phyloP scores from a whole-genome alignment of 2,888 invertebrate genomes.

The Eilema griseolum region DNA sequence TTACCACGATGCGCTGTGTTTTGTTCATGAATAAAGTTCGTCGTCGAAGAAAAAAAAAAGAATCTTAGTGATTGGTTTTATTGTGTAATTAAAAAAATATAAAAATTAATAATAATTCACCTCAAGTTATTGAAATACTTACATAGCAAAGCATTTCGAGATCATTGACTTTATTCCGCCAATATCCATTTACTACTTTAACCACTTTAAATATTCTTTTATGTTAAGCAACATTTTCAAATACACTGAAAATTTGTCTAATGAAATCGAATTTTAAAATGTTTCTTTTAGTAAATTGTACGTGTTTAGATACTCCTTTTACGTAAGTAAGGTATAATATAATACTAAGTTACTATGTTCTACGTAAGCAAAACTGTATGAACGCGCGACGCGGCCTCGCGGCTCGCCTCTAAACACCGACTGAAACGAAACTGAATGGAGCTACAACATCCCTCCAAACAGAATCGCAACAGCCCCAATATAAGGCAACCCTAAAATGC shows the following conservation, averaged over 20 bases:
- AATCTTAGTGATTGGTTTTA: not conserved
- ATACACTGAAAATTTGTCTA: not conserved
- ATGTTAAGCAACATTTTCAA: not conserved
- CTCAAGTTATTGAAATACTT: conserved; percentile 56
- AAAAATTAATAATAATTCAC: not conserved
- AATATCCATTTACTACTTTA: conserved; percentile 43
- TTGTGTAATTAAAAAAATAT: not conserved
- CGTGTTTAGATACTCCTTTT: not conserved
- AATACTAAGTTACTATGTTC: conserved; percentile 34
- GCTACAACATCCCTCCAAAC: conserved; percentile 33
- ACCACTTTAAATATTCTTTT: conserved; percentile 31
- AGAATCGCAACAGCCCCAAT: conserved; percentile 37
- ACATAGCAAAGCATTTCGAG: conserved; percentile 82
- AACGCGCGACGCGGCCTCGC: conserved; percentile 46
- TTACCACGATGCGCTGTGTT: not conserved
- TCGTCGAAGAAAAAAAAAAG: not conserved
- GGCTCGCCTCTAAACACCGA: conserved; percentile 38
- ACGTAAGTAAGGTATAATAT: not conserved
- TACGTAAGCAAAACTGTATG: conserved; percentile 22
- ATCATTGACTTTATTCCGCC: conserved; percentile 56
- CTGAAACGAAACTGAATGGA: conserved; percentile 40
- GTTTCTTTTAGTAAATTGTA: not conserved
- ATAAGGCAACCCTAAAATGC: conserved; percentile 27
- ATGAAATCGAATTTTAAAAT: not conserved
- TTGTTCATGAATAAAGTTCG: not conserved